phyloP scores from a whole-genome alignment of 1,140 invertebrate genomes.

The Papilio machaon region DNA sequence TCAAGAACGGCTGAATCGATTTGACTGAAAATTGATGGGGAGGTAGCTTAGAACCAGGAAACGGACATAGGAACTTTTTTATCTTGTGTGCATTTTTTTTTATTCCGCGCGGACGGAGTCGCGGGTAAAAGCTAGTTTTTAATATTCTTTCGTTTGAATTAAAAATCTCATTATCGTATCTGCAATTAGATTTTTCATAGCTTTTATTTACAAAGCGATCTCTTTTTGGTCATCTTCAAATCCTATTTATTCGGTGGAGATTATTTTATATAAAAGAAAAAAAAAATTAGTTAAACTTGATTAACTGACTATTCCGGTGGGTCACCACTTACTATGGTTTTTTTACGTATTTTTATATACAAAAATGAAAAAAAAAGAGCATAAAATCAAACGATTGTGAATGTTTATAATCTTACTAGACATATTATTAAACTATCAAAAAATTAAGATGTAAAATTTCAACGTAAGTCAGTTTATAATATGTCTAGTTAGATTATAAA shows the following conservation, averaged over 20 bases:
- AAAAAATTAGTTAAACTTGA: constrained; percentile 35
- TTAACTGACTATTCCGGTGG: constrained; percentile 71
- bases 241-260: constrained; percentile 70
- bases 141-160: neutral
- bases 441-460: too few species aligned
- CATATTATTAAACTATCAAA: neutral
- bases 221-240: constrained; percentile 72
- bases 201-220: constrained; percentile 72
- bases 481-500: neutral
- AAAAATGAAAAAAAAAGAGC: neutral
- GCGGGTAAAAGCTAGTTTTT: neutral
- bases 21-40: too few species aligned
- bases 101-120: too few species aligned
- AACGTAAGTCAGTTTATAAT: neutral
- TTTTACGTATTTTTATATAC: constrained; percentile 59
- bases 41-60: too few species aligned
- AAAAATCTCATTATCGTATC: constrained; percentile 36
- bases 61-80: too few species aligned
- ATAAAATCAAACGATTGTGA: neutral
- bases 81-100: too few species aligned
- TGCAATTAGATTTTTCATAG: constrained; percentile 40
- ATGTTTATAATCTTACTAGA: neutral
- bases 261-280: constrained; percentile 44
- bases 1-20: too few species aligned
- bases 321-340: constrained; percentile 53